These are phyloP conservation scores for Turdus rufiventris DNA, from an alignment of 2,113 vertebrate genomes.

Conservation along the genomic window DNA sequence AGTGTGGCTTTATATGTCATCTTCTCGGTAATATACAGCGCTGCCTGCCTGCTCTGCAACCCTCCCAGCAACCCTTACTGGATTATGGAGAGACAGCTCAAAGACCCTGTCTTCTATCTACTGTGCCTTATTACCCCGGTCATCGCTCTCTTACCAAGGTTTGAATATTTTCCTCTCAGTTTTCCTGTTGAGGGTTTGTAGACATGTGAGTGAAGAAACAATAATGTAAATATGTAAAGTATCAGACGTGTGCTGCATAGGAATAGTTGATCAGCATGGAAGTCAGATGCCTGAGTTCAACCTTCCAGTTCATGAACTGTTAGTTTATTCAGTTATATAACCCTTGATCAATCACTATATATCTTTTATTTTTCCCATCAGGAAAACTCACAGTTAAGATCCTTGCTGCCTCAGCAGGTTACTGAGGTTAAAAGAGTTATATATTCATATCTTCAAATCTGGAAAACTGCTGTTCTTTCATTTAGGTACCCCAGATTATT, in stretches of 20 bases:
- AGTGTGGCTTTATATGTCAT: constrained; percentile 81
- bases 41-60: constrained; percentile 82
- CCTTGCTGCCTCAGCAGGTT: background rate
- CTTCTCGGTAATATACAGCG: constrained; percentile 79
- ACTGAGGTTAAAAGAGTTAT: background rate
- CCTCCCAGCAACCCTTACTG: constrained; percentile 85
- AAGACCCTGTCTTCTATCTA: constrained; percentile 85
- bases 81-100: constrained; percentile 84
- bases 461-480: background rate
- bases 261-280: background rate
- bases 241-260: background rate
- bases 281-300: background rate
- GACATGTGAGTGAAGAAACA: background rate
- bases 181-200: background rate
- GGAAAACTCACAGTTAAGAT: background rate
- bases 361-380: background rate
- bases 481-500: background rate
- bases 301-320: background rate
- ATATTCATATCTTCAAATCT: background rate
- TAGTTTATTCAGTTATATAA: background rate
- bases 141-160: constrained; percentile 90
- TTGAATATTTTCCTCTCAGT: background rate
- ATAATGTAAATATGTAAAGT: background rate
- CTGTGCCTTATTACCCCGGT: constrained; percentile 82
- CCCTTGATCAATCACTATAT: background rate